Evolutionary conservation across 2,888 invertebrate genomes (phyloP).

Genomic region (Bellardia pandia): DNA sequence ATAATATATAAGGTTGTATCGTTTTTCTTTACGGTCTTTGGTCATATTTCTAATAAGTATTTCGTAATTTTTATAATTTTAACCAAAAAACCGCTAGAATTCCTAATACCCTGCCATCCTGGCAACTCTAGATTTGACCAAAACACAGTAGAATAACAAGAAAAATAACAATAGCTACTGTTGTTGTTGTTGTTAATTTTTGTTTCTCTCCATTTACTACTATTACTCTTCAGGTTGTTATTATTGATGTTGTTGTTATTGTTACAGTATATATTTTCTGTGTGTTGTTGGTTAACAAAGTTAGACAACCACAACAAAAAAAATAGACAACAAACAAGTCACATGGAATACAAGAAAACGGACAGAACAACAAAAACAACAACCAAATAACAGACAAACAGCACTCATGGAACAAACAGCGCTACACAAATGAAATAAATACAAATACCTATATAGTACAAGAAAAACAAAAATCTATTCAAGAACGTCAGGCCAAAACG

Average conservation of each 20-base stretch:
- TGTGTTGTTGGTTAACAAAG: slow-evolving; percentile 45
- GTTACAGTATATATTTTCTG: not conserved
- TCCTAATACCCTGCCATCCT: not conserved
- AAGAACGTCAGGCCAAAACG: slow-evolving; percentile 38
- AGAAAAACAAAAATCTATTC: slow-evolving; percentile 31
- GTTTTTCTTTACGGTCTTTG: no score
- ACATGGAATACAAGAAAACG: slow-evolving; percentile 32
- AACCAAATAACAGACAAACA: slow-evolving; percentile 15
- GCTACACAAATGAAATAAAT: slow-evolving; percentile 14
- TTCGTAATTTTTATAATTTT: not conserved
- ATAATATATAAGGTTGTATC: no score
- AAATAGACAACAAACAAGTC: slow-evolving; percentile 54
- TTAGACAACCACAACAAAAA: slow-evolving; percentile 26
- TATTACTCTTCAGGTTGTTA: slow-evolving; percentile 37
- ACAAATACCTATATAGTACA: not conserved
- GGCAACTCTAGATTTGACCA: slow-evolving; percentile 46
- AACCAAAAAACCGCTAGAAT: not conserved
- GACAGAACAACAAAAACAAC: slow-evolving; percentile 8
- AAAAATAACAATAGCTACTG: not conserved
- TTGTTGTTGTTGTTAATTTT: slow-evolving; percentile 36
- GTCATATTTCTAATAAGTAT: not conserved
- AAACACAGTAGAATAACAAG: slow-evolving; percentile 34
- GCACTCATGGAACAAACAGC: slow-evolving; percentile 42
- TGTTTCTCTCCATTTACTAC: slow-evolving; percentile 12
- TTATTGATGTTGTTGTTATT: slow-evolving; percentile 21